A percentile compares a stretch with the other conserved stretches of the same genome.
Evolutionary conservation across 2,797 vertebrate species (phyloP).

Genomic region (Brachymystax lenok): DNA sequence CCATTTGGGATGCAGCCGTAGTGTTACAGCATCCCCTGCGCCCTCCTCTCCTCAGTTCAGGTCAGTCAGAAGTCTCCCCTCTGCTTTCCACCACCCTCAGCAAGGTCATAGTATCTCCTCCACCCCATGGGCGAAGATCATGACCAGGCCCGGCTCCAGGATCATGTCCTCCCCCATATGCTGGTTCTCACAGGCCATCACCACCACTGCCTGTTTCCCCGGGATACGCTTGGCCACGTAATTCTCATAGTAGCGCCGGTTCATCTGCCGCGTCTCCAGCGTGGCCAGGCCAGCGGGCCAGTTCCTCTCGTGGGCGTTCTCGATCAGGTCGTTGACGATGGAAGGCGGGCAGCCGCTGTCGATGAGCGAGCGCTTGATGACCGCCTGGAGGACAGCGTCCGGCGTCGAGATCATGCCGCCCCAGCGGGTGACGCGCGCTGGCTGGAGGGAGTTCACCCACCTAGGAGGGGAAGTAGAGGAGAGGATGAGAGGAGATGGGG

Average conservation of each 20-base stretch:
- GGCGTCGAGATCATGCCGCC: conserved; percentile 99
- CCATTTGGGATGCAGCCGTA: background rate
- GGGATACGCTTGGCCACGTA: conserved; percentile 98
- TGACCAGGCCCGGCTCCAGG: conserved; percentile 94
- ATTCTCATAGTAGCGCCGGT: conserved; percentile 98
- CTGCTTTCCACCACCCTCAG: background rate
- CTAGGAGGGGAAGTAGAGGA: conserved; percentile 59
- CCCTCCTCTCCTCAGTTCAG: background rate
- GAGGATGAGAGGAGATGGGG: background rate
- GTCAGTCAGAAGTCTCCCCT: background rate
- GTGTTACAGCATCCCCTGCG: background rate
- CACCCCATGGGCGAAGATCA: conserved; percentile 97
- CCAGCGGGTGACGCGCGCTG: conserved; percentile 95
- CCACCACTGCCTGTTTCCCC: conserved; percentile 96
- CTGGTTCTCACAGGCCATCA: conserved; percentile 98
- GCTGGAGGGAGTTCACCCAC: conserved; percentile 98
- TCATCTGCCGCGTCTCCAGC: conserved; percentile 97
- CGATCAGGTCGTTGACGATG: conserved; percentile 95
- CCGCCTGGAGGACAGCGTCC: conserved; percentile 93
- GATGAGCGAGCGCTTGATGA: conserved; percentile 95
- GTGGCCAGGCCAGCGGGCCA: conserved; percentile 98
- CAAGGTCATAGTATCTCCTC: conserved; percentile 87
- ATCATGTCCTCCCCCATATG: conserved; percentile 99
- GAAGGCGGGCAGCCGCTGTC: conserved; percentile 96
- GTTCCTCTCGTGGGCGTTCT: conserved; percentile 97